Conservation (phyloP, 2,888 invertebrate genomes). For the Campopleginae sp. region DNA sequence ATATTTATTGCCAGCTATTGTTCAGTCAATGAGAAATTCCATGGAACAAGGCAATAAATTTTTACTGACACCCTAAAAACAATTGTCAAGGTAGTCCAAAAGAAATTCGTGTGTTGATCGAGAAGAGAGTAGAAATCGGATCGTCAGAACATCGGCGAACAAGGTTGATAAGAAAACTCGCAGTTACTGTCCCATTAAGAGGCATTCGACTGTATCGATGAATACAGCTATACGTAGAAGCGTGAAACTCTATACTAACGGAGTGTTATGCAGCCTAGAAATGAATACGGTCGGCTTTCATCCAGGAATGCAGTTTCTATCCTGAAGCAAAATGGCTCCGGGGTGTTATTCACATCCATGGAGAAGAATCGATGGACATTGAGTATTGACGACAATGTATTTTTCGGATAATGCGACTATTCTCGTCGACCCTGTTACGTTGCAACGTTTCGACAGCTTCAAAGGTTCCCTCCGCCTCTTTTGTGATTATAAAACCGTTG, state of each 20-base stretch:
- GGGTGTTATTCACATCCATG: conserved; percentile 6
- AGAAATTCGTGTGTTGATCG: neutral
- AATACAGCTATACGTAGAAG: conserved; percentile 15
- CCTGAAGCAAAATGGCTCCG: conserved; percentile 24
- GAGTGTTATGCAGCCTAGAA: conserved; percentile 43
- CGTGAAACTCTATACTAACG: conserved; percentile 13
- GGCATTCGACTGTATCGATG: conserved; percentile 13
- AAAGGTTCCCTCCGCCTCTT: neutral
- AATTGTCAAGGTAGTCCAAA: neutral
- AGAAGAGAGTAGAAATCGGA: too few relatives aligned
- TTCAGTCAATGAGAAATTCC: neutral
- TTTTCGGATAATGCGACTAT: conserved; percentile 7
- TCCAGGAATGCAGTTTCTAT: conserved; percentile 56
- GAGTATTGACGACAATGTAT: neutral
- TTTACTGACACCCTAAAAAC: neutral
- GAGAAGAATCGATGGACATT: conserved; percentile 22
- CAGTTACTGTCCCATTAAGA: neutral
- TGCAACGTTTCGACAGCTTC: neutral
- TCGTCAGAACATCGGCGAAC: neutral
- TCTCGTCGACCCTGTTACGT: neutral
- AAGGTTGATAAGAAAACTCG: neutral
- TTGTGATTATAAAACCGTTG: neutral
- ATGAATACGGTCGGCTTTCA: conserved; percentile 55
- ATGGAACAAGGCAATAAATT: neutral
- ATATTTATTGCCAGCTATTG: neutral